phyloP scores from a whole-genome alignment of 1,140 invertebrate species.

The Globodera rostochiensis region DNA sequence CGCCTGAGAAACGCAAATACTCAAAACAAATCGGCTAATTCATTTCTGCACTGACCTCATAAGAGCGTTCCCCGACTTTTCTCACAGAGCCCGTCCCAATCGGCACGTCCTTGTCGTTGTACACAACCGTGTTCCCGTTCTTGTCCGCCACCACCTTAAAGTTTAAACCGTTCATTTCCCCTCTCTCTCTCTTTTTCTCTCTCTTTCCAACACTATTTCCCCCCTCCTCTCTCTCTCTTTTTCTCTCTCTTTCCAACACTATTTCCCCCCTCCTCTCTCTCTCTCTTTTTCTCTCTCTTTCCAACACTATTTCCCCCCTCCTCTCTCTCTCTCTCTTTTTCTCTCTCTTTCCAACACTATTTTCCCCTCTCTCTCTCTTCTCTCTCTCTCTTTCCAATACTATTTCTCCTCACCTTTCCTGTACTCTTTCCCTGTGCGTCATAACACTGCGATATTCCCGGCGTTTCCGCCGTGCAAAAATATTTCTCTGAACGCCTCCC shows the following conservation, averaged over 20 bases:
- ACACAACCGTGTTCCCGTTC: conserved; percentile 64
- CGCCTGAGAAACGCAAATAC: conserved; percentile 41
- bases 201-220: neutral
- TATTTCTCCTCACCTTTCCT: conserved; percentile 31
- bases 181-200: neutral
- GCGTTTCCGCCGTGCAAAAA: conserved; percentile 63
- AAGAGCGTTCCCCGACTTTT: conserved; percentile 53
- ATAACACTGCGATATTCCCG: conserved; percentile 64
- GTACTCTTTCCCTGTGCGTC: conserved; percentile 62
- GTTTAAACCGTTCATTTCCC: neutral
- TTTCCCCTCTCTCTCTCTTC: conserved; percentile 25
- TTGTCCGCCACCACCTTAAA: conserved; percentile 64
- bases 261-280: neutral
- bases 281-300: neutral
- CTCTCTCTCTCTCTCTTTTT: too few relatives aligned
- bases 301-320: neutral
- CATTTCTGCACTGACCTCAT: conserved; percentile 44
- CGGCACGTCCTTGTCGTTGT: conserved; percentile 59
- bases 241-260: neutral
- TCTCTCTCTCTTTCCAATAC: neutral
- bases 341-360: too few relatives aligned
- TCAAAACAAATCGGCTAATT: neutral
- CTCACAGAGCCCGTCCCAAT: conserved; percentile 58
- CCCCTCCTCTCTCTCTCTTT: too few relatives aligned
- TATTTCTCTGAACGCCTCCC: conserved; percentile 64